Percentiles rank a stretch among this genome's conserved stretches.
These are phyloP conservation scores for Drosophila lacertosa DNA, from an alignment of 1,140 invertebrate genomes.

Conservation along the genomic window DNA sequence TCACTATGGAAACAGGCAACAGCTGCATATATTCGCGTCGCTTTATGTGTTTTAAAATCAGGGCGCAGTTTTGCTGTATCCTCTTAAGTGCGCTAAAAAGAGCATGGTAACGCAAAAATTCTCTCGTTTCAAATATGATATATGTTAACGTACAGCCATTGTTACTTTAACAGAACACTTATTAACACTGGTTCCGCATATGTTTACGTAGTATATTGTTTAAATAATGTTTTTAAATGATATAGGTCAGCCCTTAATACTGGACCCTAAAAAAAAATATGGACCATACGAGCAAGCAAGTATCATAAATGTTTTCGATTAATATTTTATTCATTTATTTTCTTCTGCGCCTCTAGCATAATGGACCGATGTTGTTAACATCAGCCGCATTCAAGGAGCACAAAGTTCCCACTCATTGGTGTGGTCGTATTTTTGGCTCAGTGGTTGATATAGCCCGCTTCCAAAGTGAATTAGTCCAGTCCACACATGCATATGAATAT, in stretches of 20 bases:
- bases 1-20: too few relatives aligned
- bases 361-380: slow-evolving; percentile 49
- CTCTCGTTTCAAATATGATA: background rate
- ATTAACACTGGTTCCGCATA: background rate
- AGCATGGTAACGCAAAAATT: slow-evolving; percentile 8
- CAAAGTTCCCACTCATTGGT: slow-evolving; percentile 36
- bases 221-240: slow-evolving; percentile 64
- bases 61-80: background rate
- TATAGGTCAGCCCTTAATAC: slow-evolving; percentile 55
- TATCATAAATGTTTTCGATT: background rate
- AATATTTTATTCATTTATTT: background rate
- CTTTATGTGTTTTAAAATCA: background rate
- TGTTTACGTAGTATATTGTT: background rate
- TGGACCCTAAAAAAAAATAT: slow-evolving; percentile 35
- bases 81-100: background rate
- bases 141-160: slow-evolving; percentile 2
- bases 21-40: too few relatives aligned
- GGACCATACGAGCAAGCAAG: slow-evolving; percentile 38
- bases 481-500: background rate
- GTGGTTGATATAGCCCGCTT: slow-evolving; percentile 19
- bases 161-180: background rate
- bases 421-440: slow-evolving; percentile 37
- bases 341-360: slow-evolving; percentile 25
- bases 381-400: slow-evolving; percentile 49
- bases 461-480: background rate